phyloP scores from a whole-genome alignment of 2,888 invertebrate genomes.

The Ormyrus thymus region DNA sequence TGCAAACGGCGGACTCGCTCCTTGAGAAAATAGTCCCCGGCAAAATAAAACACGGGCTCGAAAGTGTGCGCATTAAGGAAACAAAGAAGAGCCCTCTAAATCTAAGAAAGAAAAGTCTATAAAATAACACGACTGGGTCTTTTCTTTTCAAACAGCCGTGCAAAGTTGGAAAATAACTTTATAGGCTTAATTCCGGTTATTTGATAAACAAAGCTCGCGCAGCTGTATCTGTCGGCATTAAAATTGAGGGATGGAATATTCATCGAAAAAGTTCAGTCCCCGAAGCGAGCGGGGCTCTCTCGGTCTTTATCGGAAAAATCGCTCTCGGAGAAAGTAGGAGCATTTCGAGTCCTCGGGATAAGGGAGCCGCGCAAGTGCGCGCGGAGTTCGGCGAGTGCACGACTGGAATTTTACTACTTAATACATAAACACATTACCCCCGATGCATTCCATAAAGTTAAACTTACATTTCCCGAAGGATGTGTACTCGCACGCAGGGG shows the following conservation, averaged over 20 bases:
- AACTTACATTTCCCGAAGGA: conserved; percentile 6
- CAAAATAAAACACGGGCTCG: conserved; percentile 2
- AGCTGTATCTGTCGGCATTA: no score
- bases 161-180: conserved; percentile 3
- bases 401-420: conserved; percentile 38
- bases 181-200: neutral
- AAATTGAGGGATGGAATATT: no score
- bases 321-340: no score
- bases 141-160: neutral
- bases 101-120: conserved; percentile 9
- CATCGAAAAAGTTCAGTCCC: no score
- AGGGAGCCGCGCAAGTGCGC: no score
- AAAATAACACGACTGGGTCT: neutral
- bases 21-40: conserved; percentile 33
- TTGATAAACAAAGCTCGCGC: no score
- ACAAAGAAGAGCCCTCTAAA: neutral
- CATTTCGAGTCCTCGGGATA: no score
- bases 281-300: no score
- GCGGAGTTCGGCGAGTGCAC: neutral
- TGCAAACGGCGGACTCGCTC: conserved; percentile 36
- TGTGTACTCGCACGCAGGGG: neutral
- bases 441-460: conserved; percentile 42
- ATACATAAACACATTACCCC: conserved; percentile 37
- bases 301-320: no score
- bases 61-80: neutral